phyloP scores from a whole-genome alignment of 2,113 vertebrate genomes.

The Brachyhypopomus gauderio region DNA sequence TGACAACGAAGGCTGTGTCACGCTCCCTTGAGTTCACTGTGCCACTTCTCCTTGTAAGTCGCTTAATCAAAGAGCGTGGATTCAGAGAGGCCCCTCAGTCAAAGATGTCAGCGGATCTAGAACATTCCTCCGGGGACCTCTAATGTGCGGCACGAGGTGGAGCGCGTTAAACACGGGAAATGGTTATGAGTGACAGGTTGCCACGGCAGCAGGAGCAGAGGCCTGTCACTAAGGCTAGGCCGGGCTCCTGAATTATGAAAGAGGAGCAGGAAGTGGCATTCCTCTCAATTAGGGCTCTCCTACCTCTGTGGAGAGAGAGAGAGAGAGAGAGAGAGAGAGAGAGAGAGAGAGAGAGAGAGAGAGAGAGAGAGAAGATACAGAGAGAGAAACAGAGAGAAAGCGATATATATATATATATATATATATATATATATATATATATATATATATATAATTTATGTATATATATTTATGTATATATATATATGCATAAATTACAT shows the following conservation, averaged over 20 bases:
- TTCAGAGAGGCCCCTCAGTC: slow-evolving; percentile 39
- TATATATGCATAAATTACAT: neutral
- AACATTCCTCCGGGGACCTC: slow-evolving; percentile 21
- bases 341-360: neutral
- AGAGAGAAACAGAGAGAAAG: neutral
- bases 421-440: neutral
- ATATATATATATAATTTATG: neutral
- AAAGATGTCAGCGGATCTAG: slow-evolving; percentile 44
- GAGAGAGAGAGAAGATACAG: neutral
- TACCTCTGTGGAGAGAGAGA: neutral
- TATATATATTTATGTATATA: too few species aligned
- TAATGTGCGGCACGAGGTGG: slow-evolving; percentile 39
- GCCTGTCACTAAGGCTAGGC: slow-evolving; percentile 45
- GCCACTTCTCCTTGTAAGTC: slow-evolving; percentile 38
- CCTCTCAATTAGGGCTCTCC: slow-evolving; percentile 20
- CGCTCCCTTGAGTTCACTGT: slow-evolving; percentile 35
- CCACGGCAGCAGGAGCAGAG: slow-evolving; percentile 43
- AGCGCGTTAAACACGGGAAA: slow-evolving; percentile 38
- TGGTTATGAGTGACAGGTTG: slow-evolving; percentile 51
- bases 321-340: slow-evolving; percentile 5
- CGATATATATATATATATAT: neutral
- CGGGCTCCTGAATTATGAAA: slow-evolving; percentile 51
- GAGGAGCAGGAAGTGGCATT: slow-evolving; percentile 11
- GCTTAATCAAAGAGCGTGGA: slow-evolving; percentile 47
- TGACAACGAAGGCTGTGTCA: neutral